Conservation (phyloP, 2,888 invertebrate species). For the Polia nebulosa region DNA sequence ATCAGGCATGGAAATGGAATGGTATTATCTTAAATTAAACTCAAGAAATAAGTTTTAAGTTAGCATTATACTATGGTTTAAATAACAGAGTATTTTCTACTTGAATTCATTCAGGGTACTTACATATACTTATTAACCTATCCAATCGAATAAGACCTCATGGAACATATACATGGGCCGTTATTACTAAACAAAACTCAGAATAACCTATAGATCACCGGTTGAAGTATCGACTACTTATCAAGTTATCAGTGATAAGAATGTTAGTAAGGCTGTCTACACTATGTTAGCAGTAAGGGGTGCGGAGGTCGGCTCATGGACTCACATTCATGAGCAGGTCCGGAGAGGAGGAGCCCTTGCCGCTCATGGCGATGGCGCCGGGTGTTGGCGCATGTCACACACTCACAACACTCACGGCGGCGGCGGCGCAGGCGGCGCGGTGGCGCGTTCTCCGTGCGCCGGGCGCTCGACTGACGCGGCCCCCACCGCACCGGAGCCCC, state of each 20-base stretch:
- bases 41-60: conserved; percentile 5
- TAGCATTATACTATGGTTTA: neutral
- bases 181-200: conserved; percentile 4
- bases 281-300: conserved; percentile 43
- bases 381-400: conserved; percentile 87
- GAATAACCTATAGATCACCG: conserved; percentile 10
- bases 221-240: conserved; percentile 24
- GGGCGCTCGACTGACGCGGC: conserved; percentile 87
- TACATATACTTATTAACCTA: neutral
- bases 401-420: conserved; percentile 87
- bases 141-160: neutral
- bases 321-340: conserved; percentile 91
- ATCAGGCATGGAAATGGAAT: neutral
- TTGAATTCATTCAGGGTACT: conserved; percentile 11
- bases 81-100: neutral
- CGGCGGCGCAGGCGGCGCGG: conserved; percentile 86
- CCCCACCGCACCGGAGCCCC: conserved; percentile 87
- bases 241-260: conserved; percentile 49
- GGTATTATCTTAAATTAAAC: neutral
- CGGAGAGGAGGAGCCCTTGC: conserved; percentile 69
- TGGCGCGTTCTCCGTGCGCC: conserved; percentile 84
- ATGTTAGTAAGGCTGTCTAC: conserved; percentile 56
- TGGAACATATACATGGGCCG: neutral
- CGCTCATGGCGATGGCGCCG: conserved; percentile 68
- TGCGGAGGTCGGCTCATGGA: conserved; percentile 70